Evolutionary conservation across 2,888 invertebrate genomes (phyloP), one percentile per base, ranked within the genome.

Genomic region (Papilio protenor): DNA sequence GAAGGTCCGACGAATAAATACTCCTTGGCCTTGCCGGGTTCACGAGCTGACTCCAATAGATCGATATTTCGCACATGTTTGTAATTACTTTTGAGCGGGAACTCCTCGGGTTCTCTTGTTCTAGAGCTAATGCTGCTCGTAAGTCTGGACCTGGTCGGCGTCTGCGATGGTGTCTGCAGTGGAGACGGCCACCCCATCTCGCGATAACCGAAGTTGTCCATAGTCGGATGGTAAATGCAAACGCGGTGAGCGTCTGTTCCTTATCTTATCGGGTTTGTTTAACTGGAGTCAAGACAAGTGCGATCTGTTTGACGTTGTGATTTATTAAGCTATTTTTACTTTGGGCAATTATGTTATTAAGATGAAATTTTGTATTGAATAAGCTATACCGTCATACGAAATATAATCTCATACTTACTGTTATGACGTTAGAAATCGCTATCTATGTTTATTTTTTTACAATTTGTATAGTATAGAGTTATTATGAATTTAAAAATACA

Each of bases 1-100:
- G 97, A 97, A 18, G 97, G 97, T 21, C 97, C 97, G 81, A 97
- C 97, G 87, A 97, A 97, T 91, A 97, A 96, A 86, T 96, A 97
- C 89, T 97, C 97, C 86, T 96, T 96, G 82, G 96, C 96, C 82
- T 90, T 91, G n/a, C 89, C 91, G 4, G 89, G 89, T 23, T 93
- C 94, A 76, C 95, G 95, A 80, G 96, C 96, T 52, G 96, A 95
- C 86, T 97, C 96, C 81, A 96, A 92, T 87, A 96, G 91, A 81
- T 94, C 94, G 77, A 94, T 90, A 79, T 86, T 93, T 18, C 90
- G 87, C 1, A 90, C 91, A 87, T 91, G 85, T 88, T 86, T 91
- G 82, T 87, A 91, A 72, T 82, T 87, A 81, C 92, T 90, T 86
- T 95, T 95, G 73, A 96, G 92, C 23, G 96, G 95, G 88, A 96